Percentiles rank a stretch among this genome's conserved stretches.
These are phyloP conservation scores for Macrosiphum euphorbiae DNA, from an alignment of 2,888 invertebrate species.

Conservation along the genomic window DNA sequence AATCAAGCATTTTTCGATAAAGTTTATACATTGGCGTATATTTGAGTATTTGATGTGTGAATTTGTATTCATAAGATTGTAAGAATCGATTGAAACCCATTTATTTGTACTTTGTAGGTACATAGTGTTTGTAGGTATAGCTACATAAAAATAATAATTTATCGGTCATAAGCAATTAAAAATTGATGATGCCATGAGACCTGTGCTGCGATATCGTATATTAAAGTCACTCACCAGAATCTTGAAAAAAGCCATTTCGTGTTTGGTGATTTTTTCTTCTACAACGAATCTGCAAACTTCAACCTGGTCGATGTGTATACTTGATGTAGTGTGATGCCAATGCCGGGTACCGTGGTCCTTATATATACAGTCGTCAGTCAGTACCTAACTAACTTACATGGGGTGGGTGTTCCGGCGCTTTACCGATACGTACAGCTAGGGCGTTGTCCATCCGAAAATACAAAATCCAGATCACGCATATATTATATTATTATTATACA, in stretches of 20 bases:
- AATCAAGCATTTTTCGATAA: not conserved
- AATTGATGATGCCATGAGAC: not conserved
- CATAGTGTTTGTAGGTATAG: not conserved
- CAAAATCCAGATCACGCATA: not conserved
- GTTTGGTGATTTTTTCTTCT: not conserved
- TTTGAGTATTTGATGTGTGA: not conserved
- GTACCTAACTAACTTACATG: not conserved
- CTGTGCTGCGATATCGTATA: not conserved
- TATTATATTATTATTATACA: not conserved
- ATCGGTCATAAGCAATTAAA: not conserved
- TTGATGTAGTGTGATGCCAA: not conserved
- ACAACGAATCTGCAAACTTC: slow-evolving; percentile 44
- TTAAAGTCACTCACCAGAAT: slow-evolving; percentile 31
- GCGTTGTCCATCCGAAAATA: not conserved
- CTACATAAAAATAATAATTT: not conserved
- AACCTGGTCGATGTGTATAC: not conserved
- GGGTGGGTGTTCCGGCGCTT: not conserved
- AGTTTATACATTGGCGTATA: not conserved
- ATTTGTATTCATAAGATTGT: not conserved
- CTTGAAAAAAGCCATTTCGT: slow-evolving; percentile 40
- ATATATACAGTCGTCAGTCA: not conserved
- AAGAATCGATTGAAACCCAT: not conserved
- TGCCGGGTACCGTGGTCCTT: not conserved
- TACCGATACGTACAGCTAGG: not conserved
- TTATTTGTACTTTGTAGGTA: not conserved